Evolutionary conservation across 2,797 vertebrate genomes (phyloP), one percentile per base, ranked within the genome.

Genomic region (Falco columbarius): DNA sequence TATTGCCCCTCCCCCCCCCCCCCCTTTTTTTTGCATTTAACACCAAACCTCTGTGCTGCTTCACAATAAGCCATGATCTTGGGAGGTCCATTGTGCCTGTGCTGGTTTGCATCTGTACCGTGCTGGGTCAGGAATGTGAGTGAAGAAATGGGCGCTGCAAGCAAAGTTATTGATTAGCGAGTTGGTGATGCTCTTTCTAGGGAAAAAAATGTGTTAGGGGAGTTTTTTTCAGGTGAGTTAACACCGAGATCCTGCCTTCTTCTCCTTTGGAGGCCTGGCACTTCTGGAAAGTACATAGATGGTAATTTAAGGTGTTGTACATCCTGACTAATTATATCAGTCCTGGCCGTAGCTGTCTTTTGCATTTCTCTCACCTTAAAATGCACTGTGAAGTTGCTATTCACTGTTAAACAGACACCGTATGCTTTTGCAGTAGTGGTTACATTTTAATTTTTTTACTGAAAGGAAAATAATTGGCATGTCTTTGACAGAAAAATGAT

Each of bases 401-500:
- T 89, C 52, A 36, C 47, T 74, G 59, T 67, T 90, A 89, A 89
- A 84, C 40, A 90, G 77, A 68, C 73, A 42, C 36, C 22, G 21
- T 32, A n/a, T 40, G 32, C 56, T 90, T 93, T 90, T 81, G 29
- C 32, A 61, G 19, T 54, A 67, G 71, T 68, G 77, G 71, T 40
- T 90, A 71, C 7, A 24, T 79, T 93, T 89, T 34, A 84, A 23
- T 54, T 67, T 56, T 93, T 93, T 93, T 86, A 56, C 54, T 71
- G 90, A 66, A 92, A 61, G 63, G 40, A 63, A 95, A 97, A 94
- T 92, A 95, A 93, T 94, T 95, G 96, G 40, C 59, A 62, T 84
- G 55, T 66, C 44, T 95, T 95, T 84, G 95, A 91, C 51, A 66
- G 70, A 88, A 62, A 62, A 90, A 82, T 55, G 82, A 67, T 92